phyloP scores from a whole-genome alignment of 2,113 vertebrate species.

The Sapayoa aenigma region DNA sequence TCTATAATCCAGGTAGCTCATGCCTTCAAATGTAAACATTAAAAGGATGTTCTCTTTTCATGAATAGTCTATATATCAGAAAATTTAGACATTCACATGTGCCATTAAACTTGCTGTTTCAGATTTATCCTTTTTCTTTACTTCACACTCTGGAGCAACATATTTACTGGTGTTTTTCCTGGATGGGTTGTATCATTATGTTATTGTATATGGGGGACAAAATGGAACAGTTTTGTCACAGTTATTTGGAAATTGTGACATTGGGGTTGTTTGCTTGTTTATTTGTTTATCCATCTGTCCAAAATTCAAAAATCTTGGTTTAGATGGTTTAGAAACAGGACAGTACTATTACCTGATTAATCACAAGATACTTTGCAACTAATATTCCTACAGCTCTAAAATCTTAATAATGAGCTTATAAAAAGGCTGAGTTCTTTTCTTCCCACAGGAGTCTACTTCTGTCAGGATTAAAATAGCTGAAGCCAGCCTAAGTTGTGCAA shows the following conservation, averaged over 20 bases:
- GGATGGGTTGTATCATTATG: not conserved
- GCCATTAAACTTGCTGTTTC: not conserved
- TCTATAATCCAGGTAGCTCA: not conserved
- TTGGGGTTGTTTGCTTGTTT: not conserved
- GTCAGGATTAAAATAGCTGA: not conserved
- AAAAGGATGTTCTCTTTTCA: not conserved
- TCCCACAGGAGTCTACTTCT: not conserved
- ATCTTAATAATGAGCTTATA: not conserved
- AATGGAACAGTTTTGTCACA: not conserved
- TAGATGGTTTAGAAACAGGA: not conserved
- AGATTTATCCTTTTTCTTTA: not conserved
- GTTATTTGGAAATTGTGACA: not conserved
- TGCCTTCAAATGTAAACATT: not conserved
- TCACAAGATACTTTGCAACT: not conserved
- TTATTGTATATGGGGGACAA: not conserved
- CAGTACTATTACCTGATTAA: not conserved
- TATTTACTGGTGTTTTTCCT: not conserved
- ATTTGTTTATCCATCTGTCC: not conserved
- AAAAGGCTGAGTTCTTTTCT: not conserved
- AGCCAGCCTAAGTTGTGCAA: conserved; percentile 31
- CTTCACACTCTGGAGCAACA: not conserved
- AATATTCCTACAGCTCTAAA: not conserved
- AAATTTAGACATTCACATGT: not conserved
- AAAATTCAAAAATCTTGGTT: not conserved
- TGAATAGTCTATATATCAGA: not conserved